Conservation (phyloP, 2,888 invertebrate genomes). For the Caradrina clavipalpis region DNA sequence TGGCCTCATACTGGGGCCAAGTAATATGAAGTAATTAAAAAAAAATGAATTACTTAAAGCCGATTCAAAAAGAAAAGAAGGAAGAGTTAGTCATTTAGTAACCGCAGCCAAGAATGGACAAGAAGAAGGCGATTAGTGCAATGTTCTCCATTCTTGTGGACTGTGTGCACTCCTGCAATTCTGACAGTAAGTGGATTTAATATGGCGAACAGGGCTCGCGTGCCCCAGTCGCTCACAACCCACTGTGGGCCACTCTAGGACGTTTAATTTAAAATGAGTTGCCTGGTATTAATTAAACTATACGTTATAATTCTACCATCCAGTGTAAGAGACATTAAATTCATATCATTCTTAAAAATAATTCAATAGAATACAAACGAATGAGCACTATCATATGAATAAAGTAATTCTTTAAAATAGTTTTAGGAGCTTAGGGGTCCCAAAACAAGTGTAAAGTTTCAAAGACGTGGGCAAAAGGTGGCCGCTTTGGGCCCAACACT, state of each 20-base stretch:
- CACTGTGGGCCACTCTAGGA: slow-evolving; percentile 44
- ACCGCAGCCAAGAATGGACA: too few relatives aligned
- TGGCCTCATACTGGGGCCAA: too few relatives aligned
- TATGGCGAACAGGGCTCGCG: slow-evolving; percentile 61
- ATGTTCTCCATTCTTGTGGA: background rate
- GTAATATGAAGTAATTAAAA: too few relatives aligned
- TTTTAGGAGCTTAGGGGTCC: slow-evolving; percentile 15
- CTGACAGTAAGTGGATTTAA: slow-evolving; percentile 65
- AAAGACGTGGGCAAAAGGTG: slow-evolving; percentile 9
- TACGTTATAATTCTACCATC: slow-evolving; percentile 1
- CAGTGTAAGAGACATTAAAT: background rate
- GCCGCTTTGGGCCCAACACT: slow-evolving; percentile 17
- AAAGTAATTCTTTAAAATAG: slow-evolving; percentile 6
- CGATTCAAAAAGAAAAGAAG: too few relatives aligned
- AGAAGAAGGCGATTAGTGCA: background rate
- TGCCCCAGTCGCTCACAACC: slow-evolving; percentile 55
- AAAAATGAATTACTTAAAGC: too few relatives aligned
- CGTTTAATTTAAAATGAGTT: slow-evolving; percentile 44
- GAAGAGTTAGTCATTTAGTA: too few relatives aligned
- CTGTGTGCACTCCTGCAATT: slow-evolving; percentile 41
- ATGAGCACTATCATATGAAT: background rate
- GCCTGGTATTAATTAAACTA: slow-evolving; percentile 49
- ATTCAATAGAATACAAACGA: background rate
- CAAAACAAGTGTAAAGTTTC: slow-evolving; percentile 20
- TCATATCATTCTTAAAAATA: background rate